These are phyloP conservation scores for Melinopterus prodromus DNA, from an alignment of 2,888 invertebrate species.

Conservation along the genomic window DNA sequence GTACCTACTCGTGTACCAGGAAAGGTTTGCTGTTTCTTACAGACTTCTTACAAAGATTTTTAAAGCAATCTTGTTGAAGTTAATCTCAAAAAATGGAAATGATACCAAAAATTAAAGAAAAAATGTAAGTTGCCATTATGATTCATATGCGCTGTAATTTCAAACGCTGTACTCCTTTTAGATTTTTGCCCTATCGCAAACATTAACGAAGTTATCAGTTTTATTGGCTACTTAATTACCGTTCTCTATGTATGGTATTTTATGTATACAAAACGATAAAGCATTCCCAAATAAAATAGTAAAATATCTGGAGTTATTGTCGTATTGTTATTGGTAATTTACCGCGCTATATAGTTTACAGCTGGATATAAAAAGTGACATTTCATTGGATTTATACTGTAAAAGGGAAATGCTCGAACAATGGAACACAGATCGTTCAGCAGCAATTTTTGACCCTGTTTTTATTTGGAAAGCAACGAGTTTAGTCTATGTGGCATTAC, in stretches of 20 bases:
- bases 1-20: background rate
- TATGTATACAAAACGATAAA: background rate
- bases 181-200: no score
- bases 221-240: no score
- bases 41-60: background rate
- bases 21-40: background rate
- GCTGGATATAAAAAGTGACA: background rate
- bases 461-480: background rate
- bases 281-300: constrained; percentile 7
- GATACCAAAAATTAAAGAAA: no score
- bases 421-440: constrained; percentile 13
- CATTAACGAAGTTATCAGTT: no score
- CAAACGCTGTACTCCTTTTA: no score
- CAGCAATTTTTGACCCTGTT: background rate
- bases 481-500: background rate
- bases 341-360: constrained; percentile 16
- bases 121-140: no score
- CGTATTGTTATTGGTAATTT: constrained; percentile 15
- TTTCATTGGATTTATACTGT: no score
- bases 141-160: no score
- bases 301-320: constrained; percentile 10
- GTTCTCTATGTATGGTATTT: no score
- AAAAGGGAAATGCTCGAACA: background rate
- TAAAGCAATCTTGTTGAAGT: background rate
- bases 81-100: no score